Conservation (phyloP, 2,797 vertebrate genomes). For the Pangasius krempfi region DNA sequence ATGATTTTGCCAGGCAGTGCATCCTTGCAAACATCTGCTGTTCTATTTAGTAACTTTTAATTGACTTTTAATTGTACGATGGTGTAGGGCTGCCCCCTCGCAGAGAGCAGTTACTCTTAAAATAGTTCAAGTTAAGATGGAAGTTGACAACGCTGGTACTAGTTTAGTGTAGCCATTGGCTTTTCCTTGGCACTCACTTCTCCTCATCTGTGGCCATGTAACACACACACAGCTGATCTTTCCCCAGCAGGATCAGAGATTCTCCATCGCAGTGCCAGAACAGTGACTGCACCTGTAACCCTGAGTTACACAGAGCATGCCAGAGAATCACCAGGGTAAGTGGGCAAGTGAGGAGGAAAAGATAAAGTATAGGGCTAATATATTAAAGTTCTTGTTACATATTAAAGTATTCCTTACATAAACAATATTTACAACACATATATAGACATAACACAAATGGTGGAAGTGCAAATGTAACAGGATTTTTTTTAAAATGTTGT, state of each 20-base stretch:
- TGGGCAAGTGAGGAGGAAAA: background rate
- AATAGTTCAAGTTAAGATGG: background rate
- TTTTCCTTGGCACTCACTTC: conserved; percentile 49
- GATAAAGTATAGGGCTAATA: background rate
- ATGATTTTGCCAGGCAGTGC: background rate
- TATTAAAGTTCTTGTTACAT: background rate
- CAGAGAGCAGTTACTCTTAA: background rate
- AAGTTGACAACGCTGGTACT: background rate
- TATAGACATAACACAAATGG: too few species aligned
- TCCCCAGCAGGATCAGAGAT: conserved; percentile 83
- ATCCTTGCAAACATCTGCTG: too few species aligned
- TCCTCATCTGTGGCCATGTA: conserved; percentile 82
- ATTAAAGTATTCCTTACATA: background rate
- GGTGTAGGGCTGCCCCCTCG: background rate
- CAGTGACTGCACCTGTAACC: conserved; percentile 85
- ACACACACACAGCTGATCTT: conserved; percentile 91
- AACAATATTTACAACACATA: too few species aligned
- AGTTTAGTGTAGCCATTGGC: background rate
- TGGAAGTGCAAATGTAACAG: too few species aligned
- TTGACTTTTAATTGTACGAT: background rate
- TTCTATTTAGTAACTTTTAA: background rate
- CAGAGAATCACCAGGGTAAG: background rate
- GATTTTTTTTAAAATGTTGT: background rate
- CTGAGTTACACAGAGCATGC: conserved; percentile 66
- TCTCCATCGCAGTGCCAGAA: conserved; percentile 85